Evolutionary conservation across 2,113 vertebrate species (phyloP).

Genomic region (Gavia stellata): DNA sequence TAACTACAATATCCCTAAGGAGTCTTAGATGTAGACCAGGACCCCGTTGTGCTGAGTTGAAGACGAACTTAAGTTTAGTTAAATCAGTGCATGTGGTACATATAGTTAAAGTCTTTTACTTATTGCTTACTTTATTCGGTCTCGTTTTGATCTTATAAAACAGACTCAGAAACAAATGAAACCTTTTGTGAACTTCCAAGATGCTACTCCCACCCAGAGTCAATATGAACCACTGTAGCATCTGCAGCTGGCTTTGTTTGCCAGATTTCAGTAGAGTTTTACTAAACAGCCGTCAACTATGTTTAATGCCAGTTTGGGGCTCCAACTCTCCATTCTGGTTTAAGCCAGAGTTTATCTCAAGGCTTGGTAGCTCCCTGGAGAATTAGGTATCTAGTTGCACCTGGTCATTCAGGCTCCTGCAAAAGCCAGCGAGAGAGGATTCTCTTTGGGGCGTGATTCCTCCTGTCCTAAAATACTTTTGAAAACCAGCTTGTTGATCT

Average conservation of each 20-base stretch:
- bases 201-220: background rate
- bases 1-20: background rate
- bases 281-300: background rate
- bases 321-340: background rate
- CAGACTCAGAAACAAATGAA: background rate
- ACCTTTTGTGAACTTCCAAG: background rate
- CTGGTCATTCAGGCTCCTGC: background rate
- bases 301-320: background rate
- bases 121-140: background rate
- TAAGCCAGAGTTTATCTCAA: background rate
- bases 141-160: fast-evolving
- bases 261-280: background rate
- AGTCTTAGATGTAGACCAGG: background rate
- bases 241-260: background rate
- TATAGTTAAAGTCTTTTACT: background rate
- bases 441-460: background rate
- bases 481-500: background rate
- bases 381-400: background rate
- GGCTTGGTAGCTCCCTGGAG: background rate
- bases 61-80: background rate
- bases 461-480: background rate
- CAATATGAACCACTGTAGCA: background rate
- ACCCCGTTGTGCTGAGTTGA: background rate
- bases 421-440: background rate
- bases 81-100: background rate